phyloP scores from a whole-genome alignment of 2,888 invertebrate species.

The Stenolophus ochropezus region DNA sequence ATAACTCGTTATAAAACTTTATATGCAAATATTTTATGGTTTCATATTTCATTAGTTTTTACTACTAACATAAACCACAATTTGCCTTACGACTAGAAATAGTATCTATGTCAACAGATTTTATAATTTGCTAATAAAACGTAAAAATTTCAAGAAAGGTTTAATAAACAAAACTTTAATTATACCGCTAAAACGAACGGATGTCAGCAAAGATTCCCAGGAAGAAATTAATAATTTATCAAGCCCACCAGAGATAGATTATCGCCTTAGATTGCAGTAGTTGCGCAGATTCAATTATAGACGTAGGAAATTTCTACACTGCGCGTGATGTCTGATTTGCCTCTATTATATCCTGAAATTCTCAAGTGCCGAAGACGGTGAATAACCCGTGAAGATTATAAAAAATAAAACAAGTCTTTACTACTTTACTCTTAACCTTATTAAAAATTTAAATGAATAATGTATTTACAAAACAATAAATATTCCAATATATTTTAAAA shows the following conservation, averaged over 20 bases:
- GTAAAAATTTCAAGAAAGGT: not conserved
- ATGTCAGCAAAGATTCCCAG: not conserved
- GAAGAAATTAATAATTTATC: conserved; percentile 31
- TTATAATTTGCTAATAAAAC: not conserved
- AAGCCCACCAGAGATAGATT: not conserved
- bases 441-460: too few relatives aligned
- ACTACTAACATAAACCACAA: not conserved
- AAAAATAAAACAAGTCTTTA: too few relatives aligned
- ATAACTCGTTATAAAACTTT: not conserved
- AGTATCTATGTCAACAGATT: not conserved
- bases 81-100: not conserved
- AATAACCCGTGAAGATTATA: not conserved
- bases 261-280: conserved; percentile 11
- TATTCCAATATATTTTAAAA: too few relatives aligned
- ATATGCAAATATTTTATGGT: not conserved
- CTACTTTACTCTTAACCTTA: too few relatives aligned
- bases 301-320: not conserved
- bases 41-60: not conserved
- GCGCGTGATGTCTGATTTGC: conserved; percentile 1
- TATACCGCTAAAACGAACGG: not conserved
- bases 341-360: not conserved
- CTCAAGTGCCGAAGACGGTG: not conserved
- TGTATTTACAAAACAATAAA: too few relatives aligned
- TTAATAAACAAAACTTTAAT: conserved; percentile 4
- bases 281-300: conserved; percentile 19